Evolutionary conservation across 2,113 vertebrate genomes (phyloP), one percentile per base, ranked within the genome.

Genomic region (Podarcis cretensis): DNA sequence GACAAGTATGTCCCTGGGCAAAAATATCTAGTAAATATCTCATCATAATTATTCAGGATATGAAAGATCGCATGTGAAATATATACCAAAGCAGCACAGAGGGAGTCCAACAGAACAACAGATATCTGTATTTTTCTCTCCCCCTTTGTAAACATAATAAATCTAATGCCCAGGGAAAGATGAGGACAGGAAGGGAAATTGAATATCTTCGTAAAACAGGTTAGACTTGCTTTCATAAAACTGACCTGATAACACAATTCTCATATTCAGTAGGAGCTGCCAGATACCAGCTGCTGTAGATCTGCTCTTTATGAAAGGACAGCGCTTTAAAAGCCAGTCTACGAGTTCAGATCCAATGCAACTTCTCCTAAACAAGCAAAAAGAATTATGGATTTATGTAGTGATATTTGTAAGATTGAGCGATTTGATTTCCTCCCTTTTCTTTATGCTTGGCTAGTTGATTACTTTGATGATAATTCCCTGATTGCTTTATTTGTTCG

Each of bases 191-290:
- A 90, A 68, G 18, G 85, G 69, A 92, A 92, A 89, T 4, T 2
- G 6, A 83, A 0, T 59, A 37, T 54, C 23, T 89, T 84, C 20
- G 35, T 89, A 43, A 18, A 0, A 0, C 9, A 30, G 57, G 1
- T 76, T 84, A 2, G 6, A 18, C 21, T 69, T 90, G 48, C 30
- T 79, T 73, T 77, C 6, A 14, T 43, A 86, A 93, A 69, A 95
- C 97, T 96, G 92, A 99, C 98, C 99, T 95, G 99, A 98, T 92
- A 98, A 96, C 90, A 99, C 97, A 92, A 99, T 98, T 85, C 99
- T 98, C 94, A 99, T 98, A 91, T 99, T 98, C 97, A 99, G 96
- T 54, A 99, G 97, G 76, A 98, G 98, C 96, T 99, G 99, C 99
- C 99, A 99, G 92, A 99, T 97, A 5, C 98, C 98, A 63, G 81